Percentiles rank a stretch among this genome's conserved stretches.
Conservation (phyloP, 2,888 invertebrate species). For the Carcina quercana region DNA sequence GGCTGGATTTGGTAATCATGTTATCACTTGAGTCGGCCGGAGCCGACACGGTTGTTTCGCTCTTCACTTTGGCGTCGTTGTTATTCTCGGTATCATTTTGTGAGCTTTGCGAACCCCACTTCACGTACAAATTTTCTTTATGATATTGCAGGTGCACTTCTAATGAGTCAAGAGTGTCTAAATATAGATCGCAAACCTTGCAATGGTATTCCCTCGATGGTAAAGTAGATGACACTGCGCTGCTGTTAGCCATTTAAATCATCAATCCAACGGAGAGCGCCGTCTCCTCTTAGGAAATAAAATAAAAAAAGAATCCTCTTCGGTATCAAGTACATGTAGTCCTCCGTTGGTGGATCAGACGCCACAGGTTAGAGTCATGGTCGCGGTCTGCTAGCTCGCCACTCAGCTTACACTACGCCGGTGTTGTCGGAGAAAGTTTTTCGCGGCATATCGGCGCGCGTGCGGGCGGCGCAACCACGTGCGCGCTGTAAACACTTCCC, state of each 20-base stretch:
- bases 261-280: constrained; percentile 61
- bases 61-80: constrained; percentile 76
- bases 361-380: constrained; percentile 61
- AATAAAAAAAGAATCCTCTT: constrained; percentile 61
- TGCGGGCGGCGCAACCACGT: constrained; percentile 59
- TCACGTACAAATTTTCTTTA: constrained; percentile 83
- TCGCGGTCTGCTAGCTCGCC: constrained; percentile 39
- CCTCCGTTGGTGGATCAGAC: constrained; percentile 42
- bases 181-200: constrained; percentile 83
- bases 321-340: constrained; percentile 62
- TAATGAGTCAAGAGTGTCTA: constrained; percentile 84
- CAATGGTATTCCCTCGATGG: constrained; percentile 79
- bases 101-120: constrained; percentile 79
- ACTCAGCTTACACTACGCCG: constrained; percentile 46
- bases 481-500: constrained; percentile 57
- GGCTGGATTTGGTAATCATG: constrained; percentile 76
- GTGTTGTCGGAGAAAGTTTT: constrained; percentile 66
- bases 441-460: constrained; percentile 64
- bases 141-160: constrained; percentile 88
- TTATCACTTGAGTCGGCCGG: constrained; percentile 85
- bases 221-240: constrained; percentile 69
- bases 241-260: constrained; percentile 72
- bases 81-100: constrained; percentile 79
- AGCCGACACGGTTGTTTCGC: constrained; percentile 76
- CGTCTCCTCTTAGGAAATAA: constrained; percentile 71